phyloP scores from a whole-genome alignment of 2,797 vertebrate genomes.

The Morelia viridis region DNA sequence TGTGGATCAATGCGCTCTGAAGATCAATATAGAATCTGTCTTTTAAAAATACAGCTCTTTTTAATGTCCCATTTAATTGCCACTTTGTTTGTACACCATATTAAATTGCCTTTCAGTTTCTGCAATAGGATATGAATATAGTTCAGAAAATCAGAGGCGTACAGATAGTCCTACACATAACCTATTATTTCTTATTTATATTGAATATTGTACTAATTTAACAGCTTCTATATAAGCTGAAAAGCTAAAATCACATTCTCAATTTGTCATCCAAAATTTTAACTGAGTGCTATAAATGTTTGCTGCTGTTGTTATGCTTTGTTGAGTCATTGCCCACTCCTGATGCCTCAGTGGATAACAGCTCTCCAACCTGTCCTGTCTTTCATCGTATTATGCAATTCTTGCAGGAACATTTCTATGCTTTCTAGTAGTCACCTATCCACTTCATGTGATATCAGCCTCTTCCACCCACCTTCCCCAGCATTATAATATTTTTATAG shows the following conservation, averaged over 20 bases:
- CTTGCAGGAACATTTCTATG: neutral
- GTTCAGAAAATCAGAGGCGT: neutral
- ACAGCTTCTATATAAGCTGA: neutral
- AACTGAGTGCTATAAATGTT: neutral
- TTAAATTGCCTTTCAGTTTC: conserved; percentile 2
- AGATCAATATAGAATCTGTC: conserved; percentile 27
- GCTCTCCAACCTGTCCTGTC: neutral
- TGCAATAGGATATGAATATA: neutral
- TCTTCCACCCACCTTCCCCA: neutral
- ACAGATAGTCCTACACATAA: no score
- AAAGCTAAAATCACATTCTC: neutral
- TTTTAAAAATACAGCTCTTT: conserved; percentile 34
- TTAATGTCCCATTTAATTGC: conserved; percentile 39
- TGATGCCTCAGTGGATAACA: neutral
- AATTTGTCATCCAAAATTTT: neutral
- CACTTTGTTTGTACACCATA: conserved; percentile 11
- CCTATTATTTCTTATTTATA: neutral
- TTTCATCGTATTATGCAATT: neutral
- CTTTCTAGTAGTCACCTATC: neutral
- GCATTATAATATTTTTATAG: neutral
- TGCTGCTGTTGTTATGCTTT: neutral
- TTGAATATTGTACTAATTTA: neutral
- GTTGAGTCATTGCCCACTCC: neutral
- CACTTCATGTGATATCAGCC: neutral
- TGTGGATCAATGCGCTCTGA: conserved; percentile 38